These are phyloP conservation scores for Xenopus laevis DNA, from an alignment of 2,113 vertebrate species.

Conservation along the genomic window DNA sequence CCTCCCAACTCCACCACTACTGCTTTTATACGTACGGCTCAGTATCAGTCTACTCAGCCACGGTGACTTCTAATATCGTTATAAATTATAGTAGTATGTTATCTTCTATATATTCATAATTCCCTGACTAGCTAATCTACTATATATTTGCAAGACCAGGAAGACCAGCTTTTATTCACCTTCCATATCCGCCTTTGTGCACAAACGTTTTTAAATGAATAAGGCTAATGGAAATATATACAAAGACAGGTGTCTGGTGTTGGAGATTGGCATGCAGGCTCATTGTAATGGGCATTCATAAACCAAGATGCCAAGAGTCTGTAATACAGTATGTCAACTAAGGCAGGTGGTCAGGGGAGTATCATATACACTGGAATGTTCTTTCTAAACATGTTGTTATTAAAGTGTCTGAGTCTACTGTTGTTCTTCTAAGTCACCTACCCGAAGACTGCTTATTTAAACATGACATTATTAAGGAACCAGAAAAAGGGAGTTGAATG, in stretches of 20 bases:
- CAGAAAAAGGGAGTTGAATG: constrained; percentile 42
- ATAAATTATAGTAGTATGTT: too few relatives aligned
- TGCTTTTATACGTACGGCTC: too few relatives aligned
- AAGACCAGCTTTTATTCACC: constrained; percentile 43
- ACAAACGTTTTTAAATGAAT: background rate
- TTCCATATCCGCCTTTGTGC: constrained; percentile 8
- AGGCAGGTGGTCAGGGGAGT: constrained; percentile 70
- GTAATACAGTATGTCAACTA: constrained; percentile 70
- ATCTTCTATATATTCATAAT: too few relatives aligned
- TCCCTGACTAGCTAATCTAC: too few relatives aligned
- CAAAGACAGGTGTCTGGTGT: constrained; percentile 62
- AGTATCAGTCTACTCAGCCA: too few relatives aligned
- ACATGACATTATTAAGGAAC: constrained; percentile 48
- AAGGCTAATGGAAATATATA: constrained; percentile 40
- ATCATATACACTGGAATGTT: constrained; percentile 66
- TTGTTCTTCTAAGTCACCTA: constrained; percentile 64
- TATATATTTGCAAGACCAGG: background rate
- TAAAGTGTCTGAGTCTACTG: constrained; percentile 69
- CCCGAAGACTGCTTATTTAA: constrained; percentile 55
- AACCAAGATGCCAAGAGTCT: constrained; percentile 68
- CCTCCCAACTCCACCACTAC: too few relatives aligned
- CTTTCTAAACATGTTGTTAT: constrained; percentile 68
- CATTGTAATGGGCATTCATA: constrained; percentile 60
- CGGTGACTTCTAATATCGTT: too few relatives aligned
- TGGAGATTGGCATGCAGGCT: constrained; percentile 53